These are phyloP conservation scores for Flabesymbios commensalis DNA, from an alignment of 2,888 invertebrate species.

Conservation along the genomic window DNA sequence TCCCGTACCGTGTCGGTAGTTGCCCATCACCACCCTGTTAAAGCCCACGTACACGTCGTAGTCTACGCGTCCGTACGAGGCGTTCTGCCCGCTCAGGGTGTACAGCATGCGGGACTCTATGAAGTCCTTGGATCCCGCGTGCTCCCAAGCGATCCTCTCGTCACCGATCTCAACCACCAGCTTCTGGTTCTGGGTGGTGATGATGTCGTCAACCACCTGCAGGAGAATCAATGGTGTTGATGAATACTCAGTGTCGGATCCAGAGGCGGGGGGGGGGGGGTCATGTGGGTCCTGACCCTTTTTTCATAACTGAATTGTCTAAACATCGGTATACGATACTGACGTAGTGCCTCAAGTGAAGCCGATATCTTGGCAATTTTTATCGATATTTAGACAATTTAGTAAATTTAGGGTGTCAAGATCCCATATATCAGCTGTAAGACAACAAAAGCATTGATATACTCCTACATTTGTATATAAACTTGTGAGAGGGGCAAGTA, in stretches of 20 bases:
- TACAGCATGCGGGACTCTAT: constrained; percentile 52
- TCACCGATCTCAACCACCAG: constrained; percentile 38
- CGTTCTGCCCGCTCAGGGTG: constrained; percentile 47
- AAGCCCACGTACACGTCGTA: constrained; percentile 51
- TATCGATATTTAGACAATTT: no score
- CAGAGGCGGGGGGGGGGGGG: neutral
- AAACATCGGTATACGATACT: no score
- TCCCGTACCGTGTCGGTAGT: constrained; percentile 50
- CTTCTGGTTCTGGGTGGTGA: constrained; percentile 44
- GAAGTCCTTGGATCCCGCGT: constrained; percentile 43
- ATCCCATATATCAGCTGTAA: no score
- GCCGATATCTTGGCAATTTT: no score
- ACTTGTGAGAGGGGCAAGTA: no score
- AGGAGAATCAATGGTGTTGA: neutral
- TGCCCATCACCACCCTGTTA: constrained; percentile 55
- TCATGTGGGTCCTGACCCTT: no score
- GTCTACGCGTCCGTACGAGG: constrained; percentile 43
- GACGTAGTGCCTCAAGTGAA: no score
- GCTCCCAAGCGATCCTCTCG: constrained; percentile 48
- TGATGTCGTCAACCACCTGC: constrained; percentile 42
- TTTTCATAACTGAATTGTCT: no score
- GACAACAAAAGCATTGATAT: no score
- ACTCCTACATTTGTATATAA: no score
- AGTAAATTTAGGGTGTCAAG: no score
- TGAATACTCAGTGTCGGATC: neutral